Evolutionary conservation across 1,140 invertebrate genomes (phyloP).

Genomic region (Caenorhabditis inopinata): DNA sequence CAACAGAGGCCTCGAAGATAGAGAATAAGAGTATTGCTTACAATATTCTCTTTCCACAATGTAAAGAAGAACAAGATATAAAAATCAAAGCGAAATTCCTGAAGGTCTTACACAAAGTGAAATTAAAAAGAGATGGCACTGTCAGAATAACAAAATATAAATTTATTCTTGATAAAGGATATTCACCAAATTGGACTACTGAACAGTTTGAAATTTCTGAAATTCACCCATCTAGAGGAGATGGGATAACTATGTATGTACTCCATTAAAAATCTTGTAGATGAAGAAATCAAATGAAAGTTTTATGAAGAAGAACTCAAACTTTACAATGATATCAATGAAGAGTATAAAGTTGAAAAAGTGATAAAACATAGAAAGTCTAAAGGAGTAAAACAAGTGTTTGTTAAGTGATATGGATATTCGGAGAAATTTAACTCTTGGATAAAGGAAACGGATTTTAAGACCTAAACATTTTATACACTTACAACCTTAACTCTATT

Average conservation of each 20-base stretch:
- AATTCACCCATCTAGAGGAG: constrained; percentile 24
- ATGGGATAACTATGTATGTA: background rate
- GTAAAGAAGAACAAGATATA: constrained; percentile 27
- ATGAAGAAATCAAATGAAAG: constrained; percentile 38
- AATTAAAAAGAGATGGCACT: constrained; percentile 49
- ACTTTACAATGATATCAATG: constrained; percentile 21
- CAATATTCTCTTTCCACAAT: background rate
- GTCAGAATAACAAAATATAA: constrained; percentile 55
- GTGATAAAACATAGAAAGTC: constrained; percentile 17
- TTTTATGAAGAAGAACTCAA: constrained; percentile 38
- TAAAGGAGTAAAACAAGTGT: constrained; percentile 17
- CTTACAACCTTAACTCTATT: constrained; percentile 45
- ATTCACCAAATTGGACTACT: constrained; percentile 52
- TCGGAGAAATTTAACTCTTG: constrained; percentile 35
- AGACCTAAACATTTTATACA: background rate
- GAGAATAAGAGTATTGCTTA: constrained; percentile 38
- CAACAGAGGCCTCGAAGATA: constrained; percentile 38
- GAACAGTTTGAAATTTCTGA: constrained; percentile 56
- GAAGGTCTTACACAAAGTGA: no score
- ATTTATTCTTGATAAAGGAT: constrained; percentile 51
- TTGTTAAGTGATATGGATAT: constrained; percentile 39
- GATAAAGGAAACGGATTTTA: no score
- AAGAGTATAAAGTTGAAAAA: constrained; percentile 38
- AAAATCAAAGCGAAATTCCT: no score
- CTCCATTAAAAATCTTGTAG: constrained; percentile 15